A percentile compares a stretch with the other conserved stretches of the same genome.
Conservation (phyloP, 2,113 vertebrate species). For the Vombatus ursinus region DNA sequence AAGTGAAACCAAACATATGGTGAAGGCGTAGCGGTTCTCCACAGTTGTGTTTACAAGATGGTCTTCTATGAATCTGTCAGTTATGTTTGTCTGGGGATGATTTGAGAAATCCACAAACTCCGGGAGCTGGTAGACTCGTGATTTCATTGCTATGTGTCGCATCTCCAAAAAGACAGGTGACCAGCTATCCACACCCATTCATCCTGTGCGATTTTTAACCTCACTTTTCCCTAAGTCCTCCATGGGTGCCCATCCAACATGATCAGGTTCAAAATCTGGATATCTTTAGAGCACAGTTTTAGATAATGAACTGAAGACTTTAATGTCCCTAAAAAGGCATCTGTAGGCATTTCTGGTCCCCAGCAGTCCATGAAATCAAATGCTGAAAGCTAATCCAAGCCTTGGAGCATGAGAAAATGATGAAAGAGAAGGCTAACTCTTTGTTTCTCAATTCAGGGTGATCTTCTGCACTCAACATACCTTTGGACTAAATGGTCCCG, state of each 20-base stretch:
- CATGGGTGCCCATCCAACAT: neutral
- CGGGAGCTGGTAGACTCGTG: neutral
- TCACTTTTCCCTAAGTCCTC: neutral
- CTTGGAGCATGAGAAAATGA: neutral
- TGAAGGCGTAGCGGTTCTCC: neutral
- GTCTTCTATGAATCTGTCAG: neutral
- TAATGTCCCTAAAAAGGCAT: neutral
- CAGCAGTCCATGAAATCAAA: neutral
- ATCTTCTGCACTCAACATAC: neutral
- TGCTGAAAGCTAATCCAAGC: neutral
- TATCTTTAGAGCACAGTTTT: neutral
- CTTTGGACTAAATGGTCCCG: neutral
- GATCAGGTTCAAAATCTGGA: neutral
- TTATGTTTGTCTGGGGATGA: neutral
- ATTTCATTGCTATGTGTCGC: accelerated
- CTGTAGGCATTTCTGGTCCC: neutral
- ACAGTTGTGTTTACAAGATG: neutral
- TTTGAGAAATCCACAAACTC: neutral
- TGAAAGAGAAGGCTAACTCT: neutral
- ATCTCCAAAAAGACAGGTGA: neutral
- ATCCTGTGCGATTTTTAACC: neutral
- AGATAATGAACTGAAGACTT: neutral
- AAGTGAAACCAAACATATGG: neutral
- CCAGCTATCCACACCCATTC: neutral
- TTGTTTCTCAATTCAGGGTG: neutral